phyloP scores from a whole-genome alignment of 1,140 invertebrate genomes.

The Agrypnia vestita region DNA sequence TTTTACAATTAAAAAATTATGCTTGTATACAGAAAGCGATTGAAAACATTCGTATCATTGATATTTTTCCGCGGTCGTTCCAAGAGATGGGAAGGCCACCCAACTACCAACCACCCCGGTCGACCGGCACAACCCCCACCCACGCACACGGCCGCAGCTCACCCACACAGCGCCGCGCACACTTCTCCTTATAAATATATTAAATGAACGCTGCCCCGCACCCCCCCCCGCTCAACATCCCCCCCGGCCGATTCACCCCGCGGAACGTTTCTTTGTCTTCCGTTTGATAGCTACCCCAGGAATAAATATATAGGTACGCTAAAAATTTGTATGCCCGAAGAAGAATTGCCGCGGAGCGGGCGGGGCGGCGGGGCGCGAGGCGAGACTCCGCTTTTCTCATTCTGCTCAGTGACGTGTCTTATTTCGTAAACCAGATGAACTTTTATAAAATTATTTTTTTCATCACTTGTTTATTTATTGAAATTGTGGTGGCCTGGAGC shows the following conservation, averaged over 20 bases:
- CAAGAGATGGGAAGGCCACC: too few relatives aligned
- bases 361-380: slow-evolving; percentile 2
- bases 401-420: neutral
- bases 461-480: too few relatives aligned
- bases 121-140: too few relatives aligned
- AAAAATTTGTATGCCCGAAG: slow-evolving; percentile 56
- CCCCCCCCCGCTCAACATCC: slow-evolving; percentile 13
- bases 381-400: slow-evolving; percentile 11
- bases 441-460: too few relatives aligned
- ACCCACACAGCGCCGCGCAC: neutral
- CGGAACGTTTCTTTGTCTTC: slow-evolving; percentile 56
- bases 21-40: too few relatives aligned
- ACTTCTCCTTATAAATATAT: slow-evolving; percentile 58
- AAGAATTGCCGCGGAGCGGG: slow-evolving; percentile 49
- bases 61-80: too few relatives aligned
- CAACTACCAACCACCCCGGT: too few relatives aligned
- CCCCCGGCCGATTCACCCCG: slow-evolving; percentile 20
- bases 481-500: too few relatives aligned
- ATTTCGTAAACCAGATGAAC: neutral
- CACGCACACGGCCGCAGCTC: too few relatives aligned
- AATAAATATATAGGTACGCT: slow-evolving; percentile 54
- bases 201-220: slow-evolving; percentile 39
- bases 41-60: too few relatives aligned
- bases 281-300: slow-evolving; percentile 49
- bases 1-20: too few relatives aligned